Conservation (phyloP, 2,113 vertebrate genomes). For the Melanerpes aurifrons region DNA sequence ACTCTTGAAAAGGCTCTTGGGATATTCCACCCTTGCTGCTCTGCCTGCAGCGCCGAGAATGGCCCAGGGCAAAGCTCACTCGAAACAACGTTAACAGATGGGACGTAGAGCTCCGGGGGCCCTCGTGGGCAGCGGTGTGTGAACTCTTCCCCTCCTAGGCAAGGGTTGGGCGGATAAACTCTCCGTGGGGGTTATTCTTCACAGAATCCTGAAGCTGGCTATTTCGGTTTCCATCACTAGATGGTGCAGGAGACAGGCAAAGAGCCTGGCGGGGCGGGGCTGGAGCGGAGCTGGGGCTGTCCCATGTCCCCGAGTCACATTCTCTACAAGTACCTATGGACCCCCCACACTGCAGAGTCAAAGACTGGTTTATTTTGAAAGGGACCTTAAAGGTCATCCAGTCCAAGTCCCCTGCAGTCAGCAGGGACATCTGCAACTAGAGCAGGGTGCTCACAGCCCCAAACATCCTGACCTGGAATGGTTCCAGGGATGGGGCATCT, state of each 20-base stretch:
- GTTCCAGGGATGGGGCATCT: too few species aligned
- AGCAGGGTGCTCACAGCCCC: too few species aligned
- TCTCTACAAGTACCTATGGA: too few species aligned
- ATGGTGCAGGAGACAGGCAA: slow-evolving; percentile 28
- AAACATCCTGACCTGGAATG: too few species aligned
- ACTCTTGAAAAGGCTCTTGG: background rate
- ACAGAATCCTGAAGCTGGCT: background rate
- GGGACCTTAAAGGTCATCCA: too few species aligned
- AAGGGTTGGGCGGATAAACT: background rate
- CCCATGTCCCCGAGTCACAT: too few species aligned
- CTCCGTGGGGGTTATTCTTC: background rate
- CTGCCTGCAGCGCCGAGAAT: background rate
- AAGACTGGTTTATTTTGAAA: too few species aligned
- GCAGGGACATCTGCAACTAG: too few species aligned
- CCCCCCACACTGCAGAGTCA: too few species aligned
- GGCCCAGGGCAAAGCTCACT: background rate
- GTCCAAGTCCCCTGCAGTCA: too few species aligned
- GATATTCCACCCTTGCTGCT: background rate
- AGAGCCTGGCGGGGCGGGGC: background rate
- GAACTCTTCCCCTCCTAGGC: background rate
- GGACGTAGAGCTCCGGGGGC: background rate
- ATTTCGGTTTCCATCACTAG: slow-evolving; percentile 13
- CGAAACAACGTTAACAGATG: rapidly evolving
- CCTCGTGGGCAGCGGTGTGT: background rate
- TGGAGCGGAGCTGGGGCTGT: background rate